Conservation (phyloP, 2,113 vertebrate genomes). For the Ceratotherium simum region DNA sequence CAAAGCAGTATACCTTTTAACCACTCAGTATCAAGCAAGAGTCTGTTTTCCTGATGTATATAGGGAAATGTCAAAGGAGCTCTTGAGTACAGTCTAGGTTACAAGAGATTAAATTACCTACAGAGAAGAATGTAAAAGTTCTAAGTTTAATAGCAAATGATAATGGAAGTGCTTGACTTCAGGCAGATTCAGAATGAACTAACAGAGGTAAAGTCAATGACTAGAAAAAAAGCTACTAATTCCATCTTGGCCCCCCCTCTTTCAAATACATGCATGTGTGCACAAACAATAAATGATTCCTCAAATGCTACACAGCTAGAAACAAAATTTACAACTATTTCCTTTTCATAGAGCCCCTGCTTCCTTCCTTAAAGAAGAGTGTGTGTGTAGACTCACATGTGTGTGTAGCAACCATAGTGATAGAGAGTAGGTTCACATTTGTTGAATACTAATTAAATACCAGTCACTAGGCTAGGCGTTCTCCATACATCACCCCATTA, state of each 20-base stretch:
- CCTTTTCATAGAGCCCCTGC: neutral
- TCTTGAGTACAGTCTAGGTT: neutral
- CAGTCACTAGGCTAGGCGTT: neutral
- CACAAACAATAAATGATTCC: neutral
- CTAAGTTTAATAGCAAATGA: conserved; percentile 5
- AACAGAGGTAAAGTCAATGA: neutral
- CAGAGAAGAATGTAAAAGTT: neutral
- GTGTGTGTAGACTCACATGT: too few relatives aligned
- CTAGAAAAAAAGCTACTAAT: neutral
- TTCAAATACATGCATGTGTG: neutral
- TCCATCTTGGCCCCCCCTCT: neutral
- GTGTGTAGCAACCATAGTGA: neutral
- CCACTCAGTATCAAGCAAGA: neutral
- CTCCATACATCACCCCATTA: neutral
- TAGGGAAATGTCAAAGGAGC: neutral
- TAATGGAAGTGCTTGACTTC: neutral
- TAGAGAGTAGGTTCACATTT: neutral
- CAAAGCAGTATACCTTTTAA: neutral
- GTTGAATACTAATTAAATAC: neutral
- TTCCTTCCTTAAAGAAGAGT: neutral
- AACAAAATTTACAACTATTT: neutral
- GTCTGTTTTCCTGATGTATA: neutral
- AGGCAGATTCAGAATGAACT: conserved; percentile 3
- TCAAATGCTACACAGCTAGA: neutral
- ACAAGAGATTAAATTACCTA: conserved; percentile 31